A percentile compares a stretch with the other conserved stretches of the same genome.
These are phyloP conservation scores for Oreochromis grahami DNA, from an alignment of 2,797 vertebrate genomes.

Conservation along the genomic window DNA sequence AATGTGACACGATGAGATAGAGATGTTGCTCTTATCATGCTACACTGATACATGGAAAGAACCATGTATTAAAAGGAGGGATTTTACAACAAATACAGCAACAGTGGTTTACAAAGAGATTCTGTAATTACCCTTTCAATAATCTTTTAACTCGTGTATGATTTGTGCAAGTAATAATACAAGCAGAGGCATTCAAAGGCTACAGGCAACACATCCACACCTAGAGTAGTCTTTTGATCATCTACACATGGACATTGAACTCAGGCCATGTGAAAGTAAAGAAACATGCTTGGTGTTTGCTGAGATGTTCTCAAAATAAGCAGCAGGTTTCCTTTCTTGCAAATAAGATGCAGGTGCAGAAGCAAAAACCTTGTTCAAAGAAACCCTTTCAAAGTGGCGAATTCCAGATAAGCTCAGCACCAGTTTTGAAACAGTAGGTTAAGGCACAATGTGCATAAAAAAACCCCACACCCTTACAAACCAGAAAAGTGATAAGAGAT, in stretches of 20 bases:
- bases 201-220: background rate
- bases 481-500: background rate
- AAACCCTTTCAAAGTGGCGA: background rate
- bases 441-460: background rate
- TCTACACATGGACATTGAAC: rapidly evolving
- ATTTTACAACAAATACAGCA: background rate
- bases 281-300: rapidly evolving
- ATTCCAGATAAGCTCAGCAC: background rate
- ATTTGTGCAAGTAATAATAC: background rate
- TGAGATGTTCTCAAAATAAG: rapidly evolving
- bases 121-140: background rate
- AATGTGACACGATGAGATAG: background rate
- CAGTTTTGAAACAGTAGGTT: background rate
- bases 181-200: rapidly evolving
- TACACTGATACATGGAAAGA: background rate
- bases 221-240: rapidly evolving
- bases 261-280: rapidly evolving
- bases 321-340: background rate
- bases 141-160: background rate
- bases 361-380: background rate
- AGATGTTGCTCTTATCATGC: rapidly evolving
- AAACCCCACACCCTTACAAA: rapidly evolving
- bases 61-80: background rate
- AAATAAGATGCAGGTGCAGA: no score
- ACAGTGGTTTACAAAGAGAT: background rate